phyloP scores from a whole-genome alignment of 2,113 vertebrate genomes.

The Phrynosoma platyrhinos region DNA sequence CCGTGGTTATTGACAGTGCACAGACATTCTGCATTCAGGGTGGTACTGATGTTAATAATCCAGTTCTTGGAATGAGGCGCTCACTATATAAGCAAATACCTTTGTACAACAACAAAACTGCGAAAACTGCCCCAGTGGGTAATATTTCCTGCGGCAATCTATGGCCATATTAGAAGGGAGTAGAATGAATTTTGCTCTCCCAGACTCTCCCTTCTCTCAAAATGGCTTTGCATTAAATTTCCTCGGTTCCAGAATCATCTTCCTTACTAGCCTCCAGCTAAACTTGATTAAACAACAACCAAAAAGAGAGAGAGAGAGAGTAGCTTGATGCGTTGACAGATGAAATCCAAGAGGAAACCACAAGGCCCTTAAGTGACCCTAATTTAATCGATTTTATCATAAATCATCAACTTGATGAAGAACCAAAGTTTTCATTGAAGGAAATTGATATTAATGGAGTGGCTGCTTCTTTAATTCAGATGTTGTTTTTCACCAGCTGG shows the following conservation, averaged over 20 bases:
- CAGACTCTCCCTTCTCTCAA: conserved; percentile 46
- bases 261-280: conserved; percentile 79
- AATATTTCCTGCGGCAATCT: conserved; percentile 73
- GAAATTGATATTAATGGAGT: conserved; percentile 86
- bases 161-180: conserved; percentile 55
- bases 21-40: background rate
- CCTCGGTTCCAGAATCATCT: conserved; percentile 79
- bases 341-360: conserved; percentile 83
- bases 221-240: conserved; percentile 83
- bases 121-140: conserved; percentile 34
- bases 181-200: conserved; percentile 20
- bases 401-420: conserved; percentile 92
- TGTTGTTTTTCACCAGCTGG: background rate
- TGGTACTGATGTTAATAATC: background rate
- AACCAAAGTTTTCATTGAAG: conserved; percentile 83
- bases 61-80: conserved; percentile 8
- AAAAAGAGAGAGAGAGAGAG: conserved; percentile 49
- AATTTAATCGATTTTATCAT: conserved; percentile 94
- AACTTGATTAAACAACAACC: conserved; percentile 62
- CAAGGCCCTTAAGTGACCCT: conserved; percentile 81
- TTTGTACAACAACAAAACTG: conserved; percentile 36
- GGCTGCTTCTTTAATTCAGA: conserved; percentile 67
- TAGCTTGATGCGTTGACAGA: conserved; percentile 78
- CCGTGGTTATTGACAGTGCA: background rate
- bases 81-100: conserved; percentile 34